These are phyloP conservation scores for Lamprologus tigripictilis DNA, from an alignment of 2,113 vertebrate species.

Conservation along the genomic window DNA sequence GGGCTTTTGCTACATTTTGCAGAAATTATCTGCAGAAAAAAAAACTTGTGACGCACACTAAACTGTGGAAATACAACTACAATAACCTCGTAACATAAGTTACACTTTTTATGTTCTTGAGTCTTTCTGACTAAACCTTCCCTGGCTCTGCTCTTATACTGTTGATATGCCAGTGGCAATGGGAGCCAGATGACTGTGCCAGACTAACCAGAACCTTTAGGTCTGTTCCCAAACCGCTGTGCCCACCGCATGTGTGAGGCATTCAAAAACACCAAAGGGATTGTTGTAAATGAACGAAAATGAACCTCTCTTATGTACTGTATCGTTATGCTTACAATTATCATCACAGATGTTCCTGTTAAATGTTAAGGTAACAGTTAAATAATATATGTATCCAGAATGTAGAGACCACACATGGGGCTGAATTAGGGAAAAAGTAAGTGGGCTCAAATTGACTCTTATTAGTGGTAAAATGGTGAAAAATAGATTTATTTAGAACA, in stretches of 20 bases:
- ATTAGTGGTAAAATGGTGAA: background rate
- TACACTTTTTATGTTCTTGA: background rate
- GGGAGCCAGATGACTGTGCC: background rate
- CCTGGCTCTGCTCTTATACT: background rate
- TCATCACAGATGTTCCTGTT: background rate
- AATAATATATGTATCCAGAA: background rate
- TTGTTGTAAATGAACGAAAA: background rate
- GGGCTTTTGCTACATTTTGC: background rate
- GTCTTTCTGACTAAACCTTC: background rate
- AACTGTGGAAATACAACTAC: background rate
- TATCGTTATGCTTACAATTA: background rate
- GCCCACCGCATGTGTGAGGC: background rate
- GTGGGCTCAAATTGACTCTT: background rate
- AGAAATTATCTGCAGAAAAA: background rate
- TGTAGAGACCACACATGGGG: constrained; percentile 4
- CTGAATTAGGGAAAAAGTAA: background rate
- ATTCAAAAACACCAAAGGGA: background rate
- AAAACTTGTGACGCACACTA: background rate
- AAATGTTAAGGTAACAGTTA: background rate
- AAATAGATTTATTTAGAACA: background rate
- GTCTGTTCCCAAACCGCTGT: background rate
- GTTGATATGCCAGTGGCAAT: background rate
- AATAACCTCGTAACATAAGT: background rate
- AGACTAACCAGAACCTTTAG: background rate
- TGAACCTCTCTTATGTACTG: background rate